phyloP scores from a whole-genome alignment of 2,888 invertebrate genomes.

The Drosophila heteroneura region DNA sequence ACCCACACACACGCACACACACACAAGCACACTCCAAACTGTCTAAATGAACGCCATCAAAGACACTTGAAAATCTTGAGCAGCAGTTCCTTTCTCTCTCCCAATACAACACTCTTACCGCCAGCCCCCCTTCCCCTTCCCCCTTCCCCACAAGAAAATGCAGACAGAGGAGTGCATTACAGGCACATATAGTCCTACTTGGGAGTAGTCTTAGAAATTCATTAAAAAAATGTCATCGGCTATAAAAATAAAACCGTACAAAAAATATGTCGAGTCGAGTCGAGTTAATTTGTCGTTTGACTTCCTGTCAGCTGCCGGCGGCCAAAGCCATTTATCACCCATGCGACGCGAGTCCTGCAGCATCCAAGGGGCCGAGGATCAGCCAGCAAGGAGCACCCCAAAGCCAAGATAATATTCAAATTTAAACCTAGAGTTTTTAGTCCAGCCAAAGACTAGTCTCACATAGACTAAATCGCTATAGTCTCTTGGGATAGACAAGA shows the following conservation, averaged over 20 bases:
- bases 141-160: slow-evolving; percentile 12
- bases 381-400: not conserved
- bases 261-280: slow-evolving; percentile 24
- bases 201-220: slow-evolving; percentile 44
- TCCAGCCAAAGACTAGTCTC: not conserved
- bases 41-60: slow-evolving; percentile 42
- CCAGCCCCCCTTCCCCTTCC: not conserved
- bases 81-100: not conserved
- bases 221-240: slow-evolving; percentile 66
- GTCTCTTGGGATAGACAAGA: not conserved
- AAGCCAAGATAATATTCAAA: not conserved
- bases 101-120: not conserved
- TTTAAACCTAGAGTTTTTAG: not conserved
- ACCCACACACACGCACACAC: slow-evolving; percentile 22
- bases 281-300: slow-evolving; percentile 75
- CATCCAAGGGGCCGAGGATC: not conserved
- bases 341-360: slow-evolving; percentile 23
- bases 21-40: slow-evolving; percentile 37
- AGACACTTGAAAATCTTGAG: slow-evolving; percentile 36
- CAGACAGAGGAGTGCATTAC: slow-evolving; percentile 30
- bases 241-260: slow-evolving; percentile 58
- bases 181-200: slow-evolving; percentile 22
- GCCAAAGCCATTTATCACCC: slow-evolving; percentile 40
- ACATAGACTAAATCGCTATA: not conserved
- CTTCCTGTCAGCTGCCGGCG: slow-evolving; percentile 80